Evolutionary conservation across 2,888 invertebrate species (phyloP).

Genomic region (Nasonia oneida): DNA sequence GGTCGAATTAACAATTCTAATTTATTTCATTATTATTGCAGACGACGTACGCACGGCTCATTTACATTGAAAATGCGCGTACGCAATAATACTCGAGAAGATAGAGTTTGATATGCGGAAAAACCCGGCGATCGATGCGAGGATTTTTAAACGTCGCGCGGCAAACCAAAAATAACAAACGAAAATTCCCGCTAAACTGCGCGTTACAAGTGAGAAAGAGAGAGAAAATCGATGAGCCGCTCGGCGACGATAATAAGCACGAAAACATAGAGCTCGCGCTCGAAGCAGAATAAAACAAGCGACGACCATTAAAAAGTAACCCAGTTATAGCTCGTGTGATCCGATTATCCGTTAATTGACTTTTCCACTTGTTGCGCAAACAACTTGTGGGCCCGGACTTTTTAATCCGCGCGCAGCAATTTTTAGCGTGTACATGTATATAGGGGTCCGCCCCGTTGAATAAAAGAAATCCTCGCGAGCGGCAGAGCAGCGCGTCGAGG

Average conservation of each 20-base stretch:
- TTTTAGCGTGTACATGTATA: neutral
- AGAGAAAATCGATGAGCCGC: neutral
- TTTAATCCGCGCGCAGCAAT: neutral
- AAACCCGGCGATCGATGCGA: neutral
- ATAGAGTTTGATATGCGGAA: neutral
- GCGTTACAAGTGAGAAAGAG: neutral
- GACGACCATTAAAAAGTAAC: slow-evolving; percentile 25
- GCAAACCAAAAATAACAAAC: neutral
- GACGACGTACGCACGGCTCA: neutral
- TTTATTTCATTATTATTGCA: neutral
- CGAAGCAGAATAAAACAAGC: slow-evolving; percentile 20
- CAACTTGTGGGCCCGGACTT: slow-evolving; percentile 21
- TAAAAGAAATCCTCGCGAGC: neutral
- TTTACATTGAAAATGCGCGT: neutral
- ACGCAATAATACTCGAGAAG: neutral
- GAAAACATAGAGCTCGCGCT: no score
- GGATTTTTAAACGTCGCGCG: neutral
- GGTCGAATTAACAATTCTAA: neutral
- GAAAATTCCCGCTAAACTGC: neutral
- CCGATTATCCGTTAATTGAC: slow-evolving; percentile 50
- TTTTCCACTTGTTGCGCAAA: slow-evolving; percentile 56
- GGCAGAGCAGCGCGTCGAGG: neutral
- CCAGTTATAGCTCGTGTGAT: slow-evolving; percentile 15
- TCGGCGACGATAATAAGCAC: neutral
- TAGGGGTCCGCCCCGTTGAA: no score